Conservation (phyloP, 2,113 vertebrate genomes). For the Sylvietta virens region DNA sequence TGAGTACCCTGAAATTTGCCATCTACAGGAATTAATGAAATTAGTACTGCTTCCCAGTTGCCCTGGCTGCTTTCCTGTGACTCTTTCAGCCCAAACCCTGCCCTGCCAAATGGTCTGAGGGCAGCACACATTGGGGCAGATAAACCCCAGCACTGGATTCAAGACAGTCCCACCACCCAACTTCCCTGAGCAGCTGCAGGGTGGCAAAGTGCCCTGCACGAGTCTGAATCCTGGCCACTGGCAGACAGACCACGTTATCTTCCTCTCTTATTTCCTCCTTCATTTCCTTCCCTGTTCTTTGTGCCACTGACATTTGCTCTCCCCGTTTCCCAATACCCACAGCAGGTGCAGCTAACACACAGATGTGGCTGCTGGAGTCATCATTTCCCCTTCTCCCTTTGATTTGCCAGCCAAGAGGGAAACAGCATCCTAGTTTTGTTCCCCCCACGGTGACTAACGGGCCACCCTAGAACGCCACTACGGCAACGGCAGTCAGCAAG, state of each 20-base stretch:
- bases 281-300: constrained; percentile 7
- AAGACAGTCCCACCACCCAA: background rate
- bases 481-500: background rate
- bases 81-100: background rate
- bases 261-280: background rate
- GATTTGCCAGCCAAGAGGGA: background rate
- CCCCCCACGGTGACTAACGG: background rate
- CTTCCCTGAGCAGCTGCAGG: background rate
- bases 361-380: background rate
- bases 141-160: background rate
- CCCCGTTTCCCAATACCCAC: background rate
- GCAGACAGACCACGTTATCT: background rate
- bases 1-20: background rate
- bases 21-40: background rate
- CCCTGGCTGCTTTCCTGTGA: background rate
- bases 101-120: background rate
- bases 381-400: background rate
- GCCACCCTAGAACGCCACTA: background rate
- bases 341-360: background rate
- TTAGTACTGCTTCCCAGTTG: background rate
- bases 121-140: background rate
- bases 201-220: background rate
- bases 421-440: background rate
- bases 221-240: background rate
- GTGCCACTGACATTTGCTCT: constrained; percentile 1